Conservation (phyloP, 2,113 vertebrate genomes). For the Rhinolophus ferrumequinum region DNA sequence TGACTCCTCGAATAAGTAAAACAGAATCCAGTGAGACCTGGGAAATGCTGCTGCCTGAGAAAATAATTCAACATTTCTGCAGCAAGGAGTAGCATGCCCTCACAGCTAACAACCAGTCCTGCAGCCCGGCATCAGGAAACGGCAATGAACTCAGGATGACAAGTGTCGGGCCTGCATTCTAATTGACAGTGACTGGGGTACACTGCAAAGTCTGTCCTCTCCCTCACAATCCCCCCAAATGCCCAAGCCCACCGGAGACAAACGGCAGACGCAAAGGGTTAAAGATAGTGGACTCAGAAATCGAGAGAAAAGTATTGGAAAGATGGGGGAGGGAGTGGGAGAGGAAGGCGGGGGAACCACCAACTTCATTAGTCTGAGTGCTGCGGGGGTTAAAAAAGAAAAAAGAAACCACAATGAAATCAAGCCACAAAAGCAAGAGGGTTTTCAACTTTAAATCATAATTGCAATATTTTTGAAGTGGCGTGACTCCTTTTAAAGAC, state of each 20-base stretch:
- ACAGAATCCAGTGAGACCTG: conserved; percentile 28
- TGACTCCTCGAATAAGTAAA: conserved; percentile 23
- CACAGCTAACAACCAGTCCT: not conserved
- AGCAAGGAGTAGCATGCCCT: not conserved
- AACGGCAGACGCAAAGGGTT: not conserved
- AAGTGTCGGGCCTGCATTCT: not conserved
- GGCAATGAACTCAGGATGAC: not conserved
- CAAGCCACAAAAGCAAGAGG: not conserved
- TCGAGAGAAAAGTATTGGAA: not conserved
- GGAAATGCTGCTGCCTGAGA: not conserved
- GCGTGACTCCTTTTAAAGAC: not conserved
- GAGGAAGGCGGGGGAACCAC: accelerated
- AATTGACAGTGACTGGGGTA: not conserved
- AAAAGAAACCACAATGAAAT: not conserved
- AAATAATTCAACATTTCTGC: not conserved
- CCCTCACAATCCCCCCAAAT: not conserved
- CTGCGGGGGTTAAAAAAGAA: not conserved
- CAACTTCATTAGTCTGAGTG: not conserved
- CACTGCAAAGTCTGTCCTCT: not conserved
- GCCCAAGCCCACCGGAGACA: not conserved
- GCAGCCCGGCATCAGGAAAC: not conserved
- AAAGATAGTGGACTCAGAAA: not conserved
- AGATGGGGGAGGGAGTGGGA: accelerated
- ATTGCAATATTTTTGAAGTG: not conserved
- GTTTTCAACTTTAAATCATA: not conserved